Conservation (phyloP, 53 echinoderm and acorn worm genomes). For the Stichopus horrens region DNA sequence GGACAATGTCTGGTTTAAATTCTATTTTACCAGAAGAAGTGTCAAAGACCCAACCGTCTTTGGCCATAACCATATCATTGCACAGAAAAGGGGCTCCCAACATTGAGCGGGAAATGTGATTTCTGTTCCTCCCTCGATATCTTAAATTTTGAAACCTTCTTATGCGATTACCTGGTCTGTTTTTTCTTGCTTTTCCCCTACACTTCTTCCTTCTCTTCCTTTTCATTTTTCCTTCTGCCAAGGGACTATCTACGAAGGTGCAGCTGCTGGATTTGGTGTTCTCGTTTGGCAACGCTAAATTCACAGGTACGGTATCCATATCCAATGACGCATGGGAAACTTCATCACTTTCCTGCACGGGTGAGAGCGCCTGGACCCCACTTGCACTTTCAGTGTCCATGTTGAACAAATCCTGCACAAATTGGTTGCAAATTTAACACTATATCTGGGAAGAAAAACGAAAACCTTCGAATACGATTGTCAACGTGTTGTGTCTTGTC, state of each 20-base stretch:
- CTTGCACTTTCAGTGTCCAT: too few species aligned
- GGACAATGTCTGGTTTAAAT: conserved; percentile 39
- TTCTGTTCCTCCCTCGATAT: background rate
- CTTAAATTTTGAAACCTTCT: conserved; percentile 26
- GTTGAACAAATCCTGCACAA: too few species aligned
- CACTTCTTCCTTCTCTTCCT: background rate
- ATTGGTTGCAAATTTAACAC: too few species aligned
- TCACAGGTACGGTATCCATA: background rate
- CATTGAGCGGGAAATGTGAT: background rate
- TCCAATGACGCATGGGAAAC: background rate
- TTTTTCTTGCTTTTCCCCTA: conserved; percentile 17
- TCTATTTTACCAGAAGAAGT: conserved; percentile 32
- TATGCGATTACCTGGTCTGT: conserved; percentile 39
- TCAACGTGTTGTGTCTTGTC: too few species aligned
- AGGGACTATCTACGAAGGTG: background rate
- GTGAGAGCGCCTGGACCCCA: too few species aligned
- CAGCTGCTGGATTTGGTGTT: background rate
- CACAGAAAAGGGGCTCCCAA: conserved; percentile 40
- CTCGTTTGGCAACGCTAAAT: background rate
- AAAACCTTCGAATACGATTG: too few species aligned
- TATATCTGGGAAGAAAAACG: too few species aligned
- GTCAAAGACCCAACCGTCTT: conserved; percentile 48
- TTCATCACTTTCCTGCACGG: background rate
- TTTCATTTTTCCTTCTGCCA: background rate
- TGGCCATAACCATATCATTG: conserved; percentile 47